Evolutionary conservation across 2,888 invertebrate genomes (phyloP).

Genomic region (Drosophila buzzatii): DNA sequence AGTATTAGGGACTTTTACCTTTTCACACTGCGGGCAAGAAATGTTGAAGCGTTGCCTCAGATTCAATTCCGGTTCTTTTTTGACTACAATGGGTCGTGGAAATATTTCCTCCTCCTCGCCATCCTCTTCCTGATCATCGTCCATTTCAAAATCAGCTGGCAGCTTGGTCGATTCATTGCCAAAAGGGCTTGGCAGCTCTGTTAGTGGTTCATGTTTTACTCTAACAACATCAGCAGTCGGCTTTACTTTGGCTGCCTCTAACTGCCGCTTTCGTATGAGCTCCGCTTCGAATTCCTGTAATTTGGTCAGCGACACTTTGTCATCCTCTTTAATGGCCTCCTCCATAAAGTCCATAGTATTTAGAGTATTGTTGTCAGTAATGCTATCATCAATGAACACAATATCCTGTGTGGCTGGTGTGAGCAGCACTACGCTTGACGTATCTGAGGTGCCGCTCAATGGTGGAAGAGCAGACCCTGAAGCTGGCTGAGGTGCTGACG

Average conservation of each 20-base stretch:
- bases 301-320: slow-evolving; percentile 56
- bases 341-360: slow-evolving; percentile 78
- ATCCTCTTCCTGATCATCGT: slow-evolving; percentile 39
- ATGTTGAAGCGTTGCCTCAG: slow-evolving; percentile 66
- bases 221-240: neutral
- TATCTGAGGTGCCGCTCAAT: slow-evolving; percentile 38
- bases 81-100: slow-evolving; percentile 65
- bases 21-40: slow-evolving; percentile 75
- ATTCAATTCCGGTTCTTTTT: slow-evolving; percentile 50
- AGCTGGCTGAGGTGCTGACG: slow-evolving; percentile 11
- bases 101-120: slow-evolving; percentile 58
- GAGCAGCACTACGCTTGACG: slow-evolving; percentile 77
- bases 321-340: slow-evolving; percentile 64
- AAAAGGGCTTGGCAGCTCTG: slow-evolving; percentile 45
- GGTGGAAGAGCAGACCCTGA: slow-evolving; percentile 23
- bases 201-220: slow-evolving; percentile 52
- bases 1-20: slow-evolving; percentile 40
- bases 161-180: slow-evolving; percentile 67
- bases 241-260: slow-evolving; percentile 21
- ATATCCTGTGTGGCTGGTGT: slow-evolving; percentile 83
- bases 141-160: slow-evolving; percentile 58
- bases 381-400: slow-evolving; percentile 81
- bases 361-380: slow-evolving; percentile 37
- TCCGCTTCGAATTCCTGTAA: slow-evolving; percentile 71
- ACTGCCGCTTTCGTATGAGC: slow-evolving; percentile 56